Evolutionary conservation across 1,140 invertebrate genomes (phyloP).

Genomic region (Drosophila dunni): DNA sequence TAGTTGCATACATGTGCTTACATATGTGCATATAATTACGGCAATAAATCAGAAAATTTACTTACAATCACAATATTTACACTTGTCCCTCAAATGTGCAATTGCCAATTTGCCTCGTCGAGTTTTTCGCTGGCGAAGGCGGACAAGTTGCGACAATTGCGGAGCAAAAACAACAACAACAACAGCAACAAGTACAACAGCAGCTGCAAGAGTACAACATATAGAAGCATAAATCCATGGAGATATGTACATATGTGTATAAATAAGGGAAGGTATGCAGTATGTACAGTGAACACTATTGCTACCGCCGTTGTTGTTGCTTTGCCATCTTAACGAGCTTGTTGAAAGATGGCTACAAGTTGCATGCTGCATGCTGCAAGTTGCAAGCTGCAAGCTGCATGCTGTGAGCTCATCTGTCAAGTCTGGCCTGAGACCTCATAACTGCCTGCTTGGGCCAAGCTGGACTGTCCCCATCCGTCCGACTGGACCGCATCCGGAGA

Average conservation of each 20-base stretch:
- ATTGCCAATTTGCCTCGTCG: conserved; percentile 48
- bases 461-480: not conserved
- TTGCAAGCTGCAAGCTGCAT: conserved; percentile 33
- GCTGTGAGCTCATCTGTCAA: conserved; percentile 56
- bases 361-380: conserved; percentile 20
- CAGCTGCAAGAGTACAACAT: not conserved
- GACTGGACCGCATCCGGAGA: conserved; percentile 60
- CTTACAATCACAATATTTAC: conserved; percentile 72
- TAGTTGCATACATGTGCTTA: conserved; percentile 6
- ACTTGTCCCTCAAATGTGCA: conserved; percentile 49
- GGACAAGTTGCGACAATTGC: conserved; percentile 54
- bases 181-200: not conserved
- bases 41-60: conserved; percentile 65
- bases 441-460: conserved; percentile 23
- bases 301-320: not conserved
- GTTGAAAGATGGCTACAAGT: conserved; percentile 37
- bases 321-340: conserved; percentile 58
- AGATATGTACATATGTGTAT: conserved; percentile 23
- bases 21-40: conserved; percentile 61
- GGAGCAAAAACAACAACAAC: not conserved
- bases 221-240: conserved; percentile 10
- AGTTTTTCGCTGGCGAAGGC: conserved; percentile 20
- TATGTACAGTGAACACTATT: not conserved
- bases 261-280: conserved; percentile 21
- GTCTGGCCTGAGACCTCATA: conserved; percentile 37